These are phyloP conservation scores for Characodon lateralis DNA, from an alignment of 2,797 vertebrate species.

Conservation along the genomic window DNA sequence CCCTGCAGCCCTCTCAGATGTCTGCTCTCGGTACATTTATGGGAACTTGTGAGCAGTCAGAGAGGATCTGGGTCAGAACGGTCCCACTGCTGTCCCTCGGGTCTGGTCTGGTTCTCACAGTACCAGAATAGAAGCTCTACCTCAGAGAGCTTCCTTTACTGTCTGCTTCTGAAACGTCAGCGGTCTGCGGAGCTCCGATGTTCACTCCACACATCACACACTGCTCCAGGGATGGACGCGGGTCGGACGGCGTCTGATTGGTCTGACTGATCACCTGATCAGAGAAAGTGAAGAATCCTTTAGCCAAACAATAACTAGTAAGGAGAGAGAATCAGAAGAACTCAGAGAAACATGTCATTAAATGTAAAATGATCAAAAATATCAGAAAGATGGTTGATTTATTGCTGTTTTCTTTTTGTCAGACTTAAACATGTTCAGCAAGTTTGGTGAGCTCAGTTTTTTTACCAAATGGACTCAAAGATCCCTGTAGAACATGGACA, in stretches of 20 bases:
- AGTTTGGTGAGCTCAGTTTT: background rate
- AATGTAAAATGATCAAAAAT: background rate
- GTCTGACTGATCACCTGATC: slow-evolving; percentile 18
- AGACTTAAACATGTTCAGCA: slow-evolving; percentile 1
- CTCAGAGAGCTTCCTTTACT: slow-evolving; percentile 59
- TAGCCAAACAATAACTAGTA: background rate
- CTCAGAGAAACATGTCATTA: background rate
- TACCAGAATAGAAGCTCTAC: slow-evolving; percentile 73
- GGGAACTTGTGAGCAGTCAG: slow-evolving; percentile 48
- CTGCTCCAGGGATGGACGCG: slow-evolving; percentile 21
- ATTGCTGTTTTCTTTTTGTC: background rate
- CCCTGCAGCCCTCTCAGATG: background rate
- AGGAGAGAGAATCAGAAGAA: background rate
- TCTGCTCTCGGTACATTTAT: slow-evolving; percentile 58
- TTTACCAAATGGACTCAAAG: background rate
- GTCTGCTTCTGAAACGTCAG: slow-evolving; percentile 19
- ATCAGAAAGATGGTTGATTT: background rate
- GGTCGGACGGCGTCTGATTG: slow-evolving; percentile 7
- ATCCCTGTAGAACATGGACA: background rate
- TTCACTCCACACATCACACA: slow-evolving; percentile 4
- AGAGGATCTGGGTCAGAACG: slow-evolving; percentile 40
- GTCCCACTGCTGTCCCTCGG: slow-evolving; percentile 39
- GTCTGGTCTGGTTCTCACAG: slow-evolving; percentile 46
- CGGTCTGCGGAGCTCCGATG: slow-evolving; percentile 11
- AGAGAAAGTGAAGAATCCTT: background rate